A percentile compares a stretch with the other conserved stretches of the same genome.
phyloP scores from a whole-genome alignment of 2,888 invertebrate genomes.

The Fabriciana adippe region DNA sequence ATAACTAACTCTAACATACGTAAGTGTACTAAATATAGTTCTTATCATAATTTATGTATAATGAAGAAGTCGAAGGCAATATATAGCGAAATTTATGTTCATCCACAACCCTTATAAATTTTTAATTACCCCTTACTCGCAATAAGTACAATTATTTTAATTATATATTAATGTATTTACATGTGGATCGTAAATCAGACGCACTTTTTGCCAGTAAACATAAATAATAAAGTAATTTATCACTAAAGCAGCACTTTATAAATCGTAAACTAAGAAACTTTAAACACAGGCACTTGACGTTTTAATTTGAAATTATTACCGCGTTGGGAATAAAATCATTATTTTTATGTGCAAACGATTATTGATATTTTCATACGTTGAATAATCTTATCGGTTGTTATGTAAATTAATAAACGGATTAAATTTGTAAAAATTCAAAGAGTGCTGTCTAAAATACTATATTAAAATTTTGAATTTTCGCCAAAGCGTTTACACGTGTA shows the following conservation, averaged over 20 bases:
- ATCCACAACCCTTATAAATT: slow-evolving; percentile 1
- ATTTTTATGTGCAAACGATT: slow-evolving; percentile 19
- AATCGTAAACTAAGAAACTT: slow-evolving; percentile 38
- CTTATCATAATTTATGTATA: too few relatives aligned
- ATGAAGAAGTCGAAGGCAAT: too few relatives aligned
- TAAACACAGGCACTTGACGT: slow-evolving; percentile 34
- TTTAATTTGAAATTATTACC: slow-evolving; percentile 40
- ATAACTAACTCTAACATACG: too few relatives aligned
- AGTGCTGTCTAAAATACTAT: too few relatives aligned
- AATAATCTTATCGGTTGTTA: background rate
- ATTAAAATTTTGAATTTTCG: too few relatives aligned
- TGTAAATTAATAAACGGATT: too few relatives aligned
- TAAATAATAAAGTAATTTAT: slow-evolving; percentile 39
- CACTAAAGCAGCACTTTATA: slow-evolving; percentile 38
- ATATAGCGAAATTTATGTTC: background rate
- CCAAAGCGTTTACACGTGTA: too few relatives aligned
- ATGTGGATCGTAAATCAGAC: slow-evolving; percentile 26
- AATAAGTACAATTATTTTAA: slow-evolving; percentile 18
- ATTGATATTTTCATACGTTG: background rate
- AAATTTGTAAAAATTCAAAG: too few relatives aligned
- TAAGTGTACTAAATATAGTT: too few relatives aligned
- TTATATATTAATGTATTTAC: slow-evolving; percentile 23
- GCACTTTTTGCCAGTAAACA: slow-evolving; percentile 31
- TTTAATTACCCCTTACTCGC: slow-evolving; percentile 7
- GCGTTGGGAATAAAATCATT: slow-evolving; percentile 18